Conservation (phyloP, 2,888 invertebrate genomes). For the Orthonevra nobilis region DNA sequence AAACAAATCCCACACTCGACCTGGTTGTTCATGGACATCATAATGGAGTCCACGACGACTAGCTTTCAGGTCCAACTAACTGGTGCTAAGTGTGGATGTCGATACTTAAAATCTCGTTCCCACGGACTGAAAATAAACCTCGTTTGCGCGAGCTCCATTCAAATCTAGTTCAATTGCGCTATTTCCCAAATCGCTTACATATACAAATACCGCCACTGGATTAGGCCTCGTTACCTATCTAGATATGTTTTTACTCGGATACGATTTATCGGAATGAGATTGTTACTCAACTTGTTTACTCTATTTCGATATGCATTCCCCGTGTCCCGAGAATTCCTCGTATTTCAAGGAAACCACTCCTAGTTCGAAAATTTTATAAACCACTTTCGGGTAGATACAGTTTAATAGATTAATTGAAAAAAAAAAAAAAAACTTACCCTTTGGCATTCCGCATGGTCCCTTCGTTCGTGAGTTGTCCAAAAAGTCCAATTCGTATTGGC, state of each 20-base stretch:
- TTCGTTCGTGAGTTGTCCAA: constrained; percentile 94
- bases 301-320: constrained; percentile 21
- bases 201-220: constrained; percentile 40
- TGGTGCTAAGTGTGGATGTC: constrained; percentile 29
- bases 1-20: constrained; percentile 57
- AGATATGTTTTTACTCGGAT: constrained; percentile 1
- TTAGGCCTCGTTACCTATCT: neutral
- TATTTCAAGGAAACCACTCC: constrained; percentile 31
- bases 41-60: constrained; percentile 30
- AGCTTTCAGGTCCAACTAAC: constrained; percentile 30
- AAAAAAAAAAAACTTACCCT: constrained; percentile 84
- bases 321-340: neutral
- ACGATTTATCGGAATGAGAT: constrained; percentile 18
- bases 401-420: constrained; percentile 18
- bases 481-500: constrained; percentile 94
- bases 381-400: no score
- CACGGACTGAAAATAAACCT: constrained; percentile 46
- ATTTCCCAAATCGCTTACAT: constrained; percentile 66
- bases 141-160: constrained; percentile 51
- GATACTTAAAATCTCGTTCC: constrained; percentile 57
- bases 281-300: neutral
- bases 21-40: constrained; percentile 35
- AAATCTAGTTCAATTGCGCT: constrained; percentile 64
- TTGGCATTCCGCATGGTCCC: constrained; percentile 97
- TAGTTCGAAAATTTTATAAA: neutral